A percentile compares a stretch with the other conserved stretches of the same genome.
Conservation (phyloP, 1,140 invertebrate genomes). For the Penaeus indicus region DNA sequence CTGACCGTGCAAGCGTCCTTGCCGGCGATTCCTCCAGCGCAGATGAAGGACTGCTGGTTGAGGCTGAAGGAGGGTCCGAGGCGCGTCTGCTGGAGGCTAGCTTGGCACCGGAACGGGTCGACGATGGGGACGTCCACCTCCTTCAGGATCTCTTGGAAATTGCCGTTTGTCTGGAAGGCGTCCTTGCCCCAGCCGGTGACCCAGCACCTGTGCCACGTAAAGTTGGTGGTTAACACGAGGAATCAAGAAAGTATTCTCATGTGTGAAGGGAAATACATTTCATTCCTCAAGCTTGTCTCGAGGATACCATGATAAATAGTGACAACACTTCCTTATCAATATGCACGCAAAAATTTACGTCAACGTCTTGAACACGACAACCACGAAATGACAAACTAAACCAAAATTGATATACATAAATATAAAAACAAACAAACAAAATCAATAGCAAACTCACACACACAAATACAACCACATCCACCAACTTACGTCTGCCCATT, state of each 20-base stretch:
- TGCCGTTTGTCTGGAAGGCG: slow-evolving; percentile 77
- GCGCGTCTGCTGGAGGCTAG: slow-evolving; percentile 52
- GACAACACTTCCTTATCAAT: no score
- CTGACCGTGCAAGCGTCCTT: slow-evolving; percentile 81
- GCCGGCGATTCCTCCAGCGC: slow-evolving; percentile 91
- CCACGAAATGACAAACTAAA: no score
- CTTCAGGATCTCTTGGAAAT: slow-evolving; percentile 79
- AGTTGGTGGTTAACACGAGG: background rate
- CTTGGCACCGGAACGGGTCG: slow-evolving; percentile 53
- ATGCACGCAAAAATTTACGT: no score
- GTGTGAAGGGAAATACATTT: background rate
- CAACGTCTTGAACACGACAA: no score
- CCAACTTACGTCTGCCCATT: slow-evolving; percentile 67
- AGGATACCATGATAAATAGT: no score
- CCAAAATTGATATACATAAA: no score
- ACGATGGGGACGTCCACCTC: slow-evolving; percentile 65
- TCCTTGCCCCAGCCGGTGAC: slow-evolving; percentile 86
- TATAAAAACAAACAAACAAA: no score
- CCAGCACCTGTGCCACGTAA: slow-evolving; percentile 73
- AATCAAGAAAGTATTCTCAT: background rate
- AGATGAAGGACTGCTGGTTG: slow-evolving; percentile 80
- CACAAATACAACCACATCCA: no score
- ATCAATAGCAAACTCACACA: no score
- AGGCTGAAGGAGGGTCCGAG: slow-evolving; percentile 61
- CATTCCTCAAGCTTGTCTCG: background rate